Evolutionary conservation across 2,888 invertebrate species (phyloP).

Genomic region (Cantharis nigra): DNA sequence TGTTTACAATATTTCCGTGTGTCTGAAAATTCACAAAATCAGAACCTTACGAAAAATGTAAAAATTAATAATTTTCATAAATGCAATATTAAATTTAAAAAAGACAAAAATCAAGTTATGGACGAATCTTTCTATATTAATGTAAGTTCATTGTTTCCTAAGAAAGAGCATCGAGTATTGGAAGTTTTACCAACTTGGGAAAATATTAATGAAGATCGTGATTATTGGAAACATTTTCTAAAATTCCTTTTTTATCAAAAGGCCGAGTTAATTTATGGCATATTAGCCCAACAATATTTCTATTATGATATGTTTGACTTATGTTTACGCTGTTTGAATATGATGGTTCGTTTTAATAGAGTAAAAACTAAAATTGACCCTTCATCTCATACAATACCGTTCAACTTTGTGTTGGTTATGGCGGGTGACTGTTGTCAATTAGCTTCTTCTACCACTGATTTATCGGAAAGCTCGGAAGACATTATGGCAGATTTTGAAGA

Average conservation of each 20-base stretch:
- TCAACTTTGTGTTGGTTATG: constrained; percentile 73
- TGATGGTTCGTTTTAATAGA: constrained; percentile 71
- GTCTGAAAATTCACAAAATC: constrained; percentile 37
- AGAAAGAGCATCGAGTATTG: neutral
- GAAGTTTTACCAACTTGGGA: constrained; percentile 65
- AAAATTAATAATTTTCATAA: constrained; percentile 23
- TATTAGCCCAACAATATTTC: constrained; percentile 76
- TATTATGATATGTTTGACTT: constrained; percentile 67
- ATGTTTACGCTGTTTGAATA: constrained; percentile 67
- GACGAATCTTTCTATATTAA: neutral
- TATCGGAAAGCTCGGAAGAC: too few relatives aligned
- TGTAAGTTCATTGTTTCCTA: neutral
- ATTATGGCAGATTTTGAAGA: constrained; percentile 62
- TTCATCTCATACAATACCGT: constrained; percentile 66
- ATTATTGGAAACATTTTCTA: constrained; percentile 80
- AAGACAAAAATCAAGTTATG: neutral
- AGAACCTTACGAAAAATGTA: constrained; percentile 38
- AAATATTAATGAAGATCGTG: constrained; percentile 66
- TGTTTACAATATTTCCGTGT: constrained; percentile 73
- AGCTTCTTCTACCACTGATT: constrained; percentile 52
- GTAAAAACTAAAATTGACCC: constrained; percentile 65
- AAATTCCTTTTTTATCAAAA: constrained; percentile 83
- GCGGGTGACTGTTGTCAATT: constrained; percentile 85
- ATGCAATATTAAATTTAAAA: neutral
- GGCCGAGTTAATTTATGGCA: constrained; percentile 80